Evolutionary conservation across 2,888 invertebrate species (phyloP).

Genomic region (Drosophila buzzatii): DNA sequence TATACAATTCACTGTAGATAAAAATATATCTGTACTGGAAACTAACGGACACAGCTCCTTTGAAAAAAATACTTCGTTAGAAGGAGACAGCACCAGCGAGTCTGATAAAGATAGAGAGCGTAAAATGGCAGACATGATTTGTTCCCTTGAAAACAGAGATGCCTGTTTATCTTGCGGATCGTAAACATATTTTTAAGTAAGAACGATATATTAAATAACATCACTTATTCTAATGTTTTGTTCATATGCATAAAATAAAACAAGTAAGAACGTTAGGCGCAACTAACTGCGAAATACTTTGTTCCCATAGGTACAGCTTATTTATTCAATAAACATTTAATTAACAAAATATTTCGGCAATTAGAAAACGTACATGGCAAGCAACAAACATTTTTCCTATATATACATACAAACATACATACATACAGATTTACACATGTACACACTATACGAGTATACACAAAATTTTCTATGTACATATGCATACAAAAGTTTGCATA

Average conservation of each 20-base stretch:
- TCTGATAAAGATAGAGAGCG: conserved; percentile 78
- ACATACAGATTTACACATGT: no score
- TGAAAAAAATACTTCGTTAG: conserved; percentile 23
- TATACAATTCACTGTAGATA: conserved; percentile 99
- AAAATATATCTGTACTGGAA: conserved; percentile 87
- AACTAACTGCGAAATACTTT: no score
- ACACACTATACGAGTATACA: no score
- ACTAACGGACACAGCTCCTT: conserved; percentile 44
- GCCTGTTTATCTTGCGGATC: conserved; percentile 95
- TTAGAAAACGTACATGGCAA: no score
- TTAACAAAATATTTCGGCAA: no score
- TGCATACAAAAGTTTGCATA: no score
- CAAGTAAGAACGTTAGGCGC: no score
- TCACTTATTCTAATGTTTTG: not conserved
- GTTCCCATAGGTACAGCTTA: no score
- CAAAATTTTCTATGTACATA: no score
- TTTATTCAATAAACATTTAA: no score
- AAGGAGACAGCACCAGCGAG: conserved; percentile 5
- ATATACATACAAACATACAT: no score
- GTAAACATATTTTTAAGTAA: conserved; percentile 83
- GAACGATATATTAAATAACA: not conserved
- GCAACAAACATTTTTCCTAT: no score
- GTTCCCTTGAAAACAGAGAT: conserved; percentile 94
- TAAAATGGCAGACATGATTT: conserved; percentile 92
- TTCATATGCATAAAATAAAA: not conserved